A percentile compares a stretch with the other conserved stretches of the same genome.
phyloP scores from a whole-genome alignment of 2,797 vertebrate genomes.

The Remorina albescens region DNA sequence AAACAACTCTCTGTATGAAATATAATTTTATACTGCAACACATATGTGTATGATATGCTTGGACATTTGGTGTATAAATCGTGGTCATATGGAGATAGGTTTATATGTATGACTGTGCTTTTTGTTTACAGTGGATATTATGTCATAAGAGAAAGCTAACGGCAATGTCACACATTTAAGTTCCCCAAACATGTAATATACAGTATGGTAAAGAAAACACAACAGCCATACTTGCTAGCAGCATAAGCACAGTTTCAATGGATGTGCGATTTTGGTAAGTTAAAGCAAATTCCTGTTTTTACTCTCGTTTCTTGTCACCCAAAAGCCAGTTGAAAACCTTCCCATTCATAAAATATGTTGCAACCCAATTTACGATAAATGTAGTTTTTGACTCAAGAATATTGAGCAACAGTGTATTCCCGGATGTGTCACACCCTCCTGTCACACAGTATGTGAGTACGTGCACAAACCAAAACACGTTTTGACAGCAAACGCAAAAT shows the following conservation, averaged over 20 bases:
- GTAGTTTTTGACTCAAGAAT: constrained; percentile 18
- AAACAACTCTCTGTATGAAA: too few relatives aligned
- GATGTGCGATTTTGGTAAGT: background rate
- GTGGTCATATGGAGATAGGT: too few relatives aligned
- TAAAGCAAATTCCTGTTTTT: constrained; percentile 26
- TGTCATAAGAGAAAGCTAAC: background rate
- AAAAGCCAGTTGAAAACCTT: background rate
- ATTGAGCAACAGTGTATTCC: constrained; percentile 59
- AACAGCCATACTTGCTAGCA: background rate
- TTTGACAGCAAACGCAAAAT: background rate
- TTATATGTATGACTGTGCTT: too few relatives aligned
- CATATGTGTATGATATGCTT: too few relatives aligned
- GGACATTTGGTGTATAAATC: too few relatives aligned
- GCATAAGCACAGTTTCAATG: background rate
- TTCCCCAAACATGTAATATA: background rate
- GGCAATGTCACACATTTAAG: background rate
- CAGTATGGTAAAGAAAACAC: background rate
- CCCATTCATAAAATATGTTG: constrained; percentile 65
- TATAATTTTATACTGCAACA: too few relatives aligned
- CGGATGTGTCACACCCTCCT: constrained; percentile 46
- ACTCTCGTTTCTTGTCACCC: background rate
- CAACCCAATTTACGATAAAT: constrained; percentile 57
- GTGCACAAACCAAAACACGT: background rate
- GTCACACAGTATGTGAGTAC: background rate
- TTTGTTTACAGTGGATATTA: background rate